A percentile compares a stretch with the other conserved stretches of the same genome.
Conservation (phyloP, 2,797 vertebrate genomes). For the Oreochromis grahami region DNA sequence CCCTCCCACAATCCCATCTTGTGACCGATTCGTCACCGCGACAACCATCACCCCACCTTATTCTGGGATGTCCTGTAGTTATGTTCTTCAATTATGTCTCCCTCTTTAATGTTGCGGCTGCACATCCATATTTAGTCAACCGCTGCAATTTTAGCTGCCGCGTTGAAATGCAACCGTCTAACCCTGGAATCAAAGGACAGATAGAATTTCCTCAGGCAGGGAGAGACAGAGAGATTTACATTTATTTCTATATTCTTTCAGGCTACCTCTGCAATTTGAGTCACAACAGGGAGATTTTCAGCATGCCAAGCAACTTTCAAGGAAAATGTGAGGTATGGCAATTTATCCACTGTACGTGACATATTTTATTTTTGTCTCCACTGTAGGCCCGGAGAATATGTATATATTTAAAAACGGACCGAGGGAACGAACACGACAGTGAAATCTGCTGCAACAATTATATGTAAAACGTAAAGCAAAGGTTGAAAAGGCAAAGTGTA, state of each 20-base stretch:
- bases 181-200: constrained; percentile 77
- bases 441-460: constrained; percentile 45
- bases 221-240: constrained; percentile 58
- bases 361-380: constrained; percentile 54
- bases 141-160: constrained; percentile 75
- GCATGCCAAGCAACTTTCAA: constrained; percentile 66
- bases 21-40: constrained; percentile 69
- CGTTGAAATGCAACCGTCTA: constrained; percentile 68
- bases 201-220: constrained; percentile 66
- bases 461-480: constrained; percentile 3
- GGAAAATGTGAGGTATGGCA: constrained; percentile 58
- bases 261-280: constrained; percentile 75
- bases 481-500: background rate
- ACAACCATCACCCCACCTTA: constrained; percentile 62
- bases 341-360: constrained; percentile 47
- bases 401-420: constrained; percentile 32
- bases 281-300: constrained; percentile 68
- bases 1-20: constrained; percentile 36
- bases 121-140: constrained; percentile 81
- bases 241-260: constrained; percentile 71
- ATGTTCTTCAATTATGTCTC: constrained; percentile 82
- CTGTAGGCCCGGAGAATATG: constrained; percentile 45
- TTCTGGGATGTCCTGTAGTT: constrained; percentile 81
- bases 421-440: background rate
- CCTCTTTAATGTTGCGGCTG: constrained; percentile 78